Evolutionary conservation across 2,113 vertebrate species (phyloP).

Genomic region (Salvelinus alpinus): DNA sequence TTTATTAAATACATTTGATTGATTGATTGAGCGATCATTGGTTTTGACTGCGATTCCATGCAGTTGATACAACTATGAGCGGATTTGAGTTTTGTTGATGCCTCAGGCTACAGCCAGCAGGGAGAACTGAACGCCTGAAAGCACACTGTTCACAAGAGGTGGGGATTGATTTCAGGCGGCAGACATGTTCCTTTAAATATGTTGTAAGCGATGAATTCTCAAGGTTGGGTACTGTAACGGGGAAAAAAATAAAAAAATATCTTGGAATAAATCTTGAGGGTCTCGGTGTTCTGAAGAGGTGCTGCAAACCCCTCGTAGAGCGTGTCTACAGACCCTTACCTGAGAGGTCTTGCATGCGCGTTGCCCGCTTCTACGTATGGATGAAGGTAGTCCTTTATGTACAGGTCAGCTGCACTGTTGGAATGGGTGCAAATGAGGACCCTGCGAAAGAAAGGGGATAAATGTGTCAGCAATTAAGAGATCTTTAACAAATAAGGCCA

Average conservation of each 20-base stretch:
- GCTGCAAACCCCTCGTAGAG: neutral
- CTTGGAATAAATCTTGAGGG: neutral
- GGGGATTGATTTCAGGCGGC: neutral
- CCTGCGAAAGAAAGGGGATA: conserved; percentile 76
- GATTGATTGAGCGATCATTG: conserved; percentile 1
- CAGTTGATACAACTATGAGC: conserved; percentile 21
- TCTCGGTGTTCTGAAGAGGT: neutral
- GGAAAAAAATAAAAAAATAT: too few species aligned
- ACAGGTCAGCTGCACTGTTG: conserved; percentile 99
- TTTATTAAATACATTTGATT: too few species aligned
- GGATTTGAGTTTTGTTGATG: conserved; percentile 3
- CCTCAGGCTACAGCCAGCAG: neutral
- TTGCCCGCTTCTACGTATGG: conserved; percentile 99
- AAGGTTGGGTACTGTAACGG: too few species aligned
- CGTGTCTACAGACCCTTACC: conserved; percentile 70
- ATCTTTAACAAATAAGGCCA: neutral
- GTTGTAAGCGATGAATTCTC: too few species aligned
- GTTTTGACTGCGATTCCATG: conserved; percentile 18
- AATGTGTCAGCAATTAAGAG: neutral
- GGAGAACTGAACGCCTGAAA: neutral
- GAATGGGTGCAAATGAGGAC: conserved; percentile 99
- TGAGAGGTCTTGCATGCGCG: conserved; percentile 98
- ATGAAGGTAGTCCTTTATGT: conserved; percentile 99
- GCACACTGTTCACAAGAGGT: neutral
- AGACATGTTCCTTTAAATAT: too few species aligned